Evolutionary conservation across 2,113 vertebrate species (phyloP).

Genomic region (Tiliqua scincoides): DNA sequence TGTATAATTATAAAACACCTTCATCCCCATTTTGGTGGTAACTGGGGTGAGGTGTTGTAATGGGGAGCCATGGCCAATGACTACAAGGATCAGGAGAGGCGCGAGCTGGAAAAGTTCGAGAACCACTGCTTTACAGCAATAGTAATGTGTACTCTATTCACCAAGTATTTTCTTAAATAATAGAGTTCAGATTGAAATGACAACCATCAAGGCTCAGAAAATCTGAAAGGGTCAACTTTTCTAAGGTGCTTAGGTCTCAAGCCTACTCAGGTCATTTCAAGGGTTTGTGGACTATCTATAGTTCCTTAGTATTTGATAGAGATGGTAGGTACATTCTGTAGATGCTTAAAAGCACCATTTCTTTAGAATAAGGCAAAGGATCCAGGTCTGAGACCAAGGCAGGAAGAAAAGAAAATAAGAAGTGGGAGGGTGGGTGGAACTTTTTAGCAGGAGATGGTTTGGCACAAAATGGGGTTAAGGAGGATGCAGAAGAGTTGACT

Average conservation of each 20-base stretch:
- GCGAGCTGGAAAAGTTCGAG: no score
- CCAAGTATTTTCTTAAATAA: conserved; percentile 24
- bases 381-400: background rate
- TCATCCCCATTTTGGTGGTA: no score
- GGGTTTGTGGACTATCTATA: no score
- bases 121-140: no score
- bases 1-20: no score
- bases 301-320: background rate
- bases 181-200: background rate
- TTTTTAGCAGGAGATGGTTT: background rate
- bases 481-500: background rate
- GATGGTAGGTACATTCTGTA: background rate
- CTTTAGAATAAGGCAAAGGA: background rate
- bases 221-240: background rate
- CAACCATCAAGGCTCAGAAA: background rate
- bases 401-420: background rate
- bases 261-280: background rate
- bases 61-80: no score
- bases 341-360: background rate
- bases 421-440: background rate
- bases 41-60: no score
- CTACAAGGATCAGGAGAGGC: no score
- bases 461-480: background rate
- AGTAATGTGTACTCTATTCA: no score
- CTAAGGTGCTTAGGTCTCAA: background rate